phyloP scores from a whole-genome alignment of 2,888 invertebrate species.

The Lycocerus yunnanus region DNA sequence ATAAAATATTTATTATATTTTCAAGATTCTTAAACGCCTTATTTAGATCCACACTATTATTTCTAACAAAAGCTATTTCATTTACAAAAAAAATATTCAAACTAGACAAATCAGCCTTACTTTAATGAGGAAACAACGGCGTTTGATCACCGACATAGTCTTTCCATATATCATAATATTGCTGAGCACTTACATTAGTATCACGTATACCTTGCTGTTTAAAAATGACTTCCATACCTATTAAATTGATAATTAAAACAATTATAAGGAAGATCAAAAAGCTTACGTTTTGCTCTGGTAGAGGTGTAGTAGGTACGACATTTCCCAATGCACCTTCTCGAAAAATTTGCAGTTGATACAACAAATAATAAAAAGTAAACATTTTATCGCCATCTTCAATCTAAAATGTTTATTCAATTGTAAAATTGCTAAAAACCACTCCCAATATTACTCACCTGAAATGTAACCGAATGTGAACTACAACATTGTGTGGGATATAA shows the following conservation, averaged over 20 bases:
- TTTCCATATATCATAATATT: not conserved
- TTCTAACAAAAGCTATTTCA: not conserved
- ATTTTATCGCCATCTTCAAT: slow-evolving; percentile 59
- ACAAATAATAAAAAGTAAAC: slow-evolving; percentile 59
- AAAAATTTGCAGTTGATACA: slow-evolving; percentile 60
- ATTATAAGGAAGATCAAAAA: not conserved
- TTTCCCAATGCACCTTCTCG: slow-evolving; percentile 55
- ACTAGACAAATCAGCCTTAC: not conserved
- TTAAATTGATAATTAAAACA: not conserved
- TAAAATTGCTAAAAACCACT: not conserved
- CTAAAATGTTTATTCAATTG: slow-evolving; percentile 42
- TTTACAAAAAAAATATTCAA: not conserved
- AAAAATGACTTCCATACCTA: not conserved
- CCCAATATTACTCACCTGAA: slow-evolving; percentile 48
- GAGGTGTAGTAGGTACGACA: slow-evolving; percentile 47
- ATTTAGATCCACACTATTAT: not conserved
- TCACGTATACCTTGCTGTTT: not conserved
- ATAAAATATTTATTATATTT: not conserved
- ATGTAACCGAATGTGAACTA: slow-evolving; percentile 58
- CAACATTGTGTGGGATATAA: slow-evolving; percentile 60
- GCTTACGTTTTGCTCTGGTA: slow-evolving; percentile 54
- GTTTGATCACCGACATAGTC: not conserved
- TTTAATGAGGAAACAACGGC: not conserved
- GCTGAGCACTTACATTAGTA: not conserved
- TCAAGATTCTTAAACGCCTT: too few species aligned